Conservation (phyloP, 2,888 invertebrate genomes). For the Melitaea athalia region DNA sequence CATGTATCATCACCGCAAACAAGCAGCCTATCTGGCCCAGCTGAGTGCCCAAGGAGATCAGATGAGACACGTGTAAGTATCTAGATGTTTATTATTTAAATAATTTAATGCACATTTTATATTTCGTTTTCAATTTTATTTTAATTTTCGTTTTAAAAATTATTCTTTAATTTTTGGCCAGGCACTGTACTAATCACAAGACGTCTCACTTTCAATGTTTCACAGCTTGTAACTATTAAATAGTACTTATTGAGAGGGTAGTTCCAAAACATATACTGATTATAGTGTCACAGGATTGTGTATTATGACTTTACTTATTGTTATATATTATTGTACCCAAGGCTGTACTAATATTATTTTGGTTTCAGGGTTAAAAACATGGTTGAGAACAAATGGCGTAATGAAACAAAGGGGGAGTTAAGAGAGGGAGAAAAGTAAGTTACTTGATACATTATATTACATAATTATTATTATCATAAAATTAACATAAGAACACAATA, state of each 20-base stretch:
- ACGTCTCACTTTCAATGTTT: too few relatives aligned
- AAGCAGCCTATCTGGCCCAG: conserved; percentile 76
- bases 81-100: neutral
- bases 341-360: neutral
- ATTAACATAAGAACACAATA: too few relatives aligned
- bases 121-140: conserved; percentile 6
- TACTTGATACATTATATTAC: neutral
- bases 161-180: too few relatives aligned
- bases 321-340: neutral
- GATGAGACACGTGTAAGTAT: conserved; percentile 58
- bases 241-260: too few relatives aligned
- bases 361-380: conserved; percentile 64
- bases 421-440: conserved; percentile 62
- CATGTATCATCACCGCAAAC: conserved; percentile 85
- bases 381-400: conserved; percentile 64
- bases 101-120: conserved; percentile 19
- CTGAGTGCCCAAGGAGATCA: conserved; percentile 62
- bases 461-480: neutral
- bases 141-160: conserved; percentile 36
- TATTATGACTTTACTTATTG: too few relatives aligned
- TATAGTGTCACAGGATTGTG: too few relatives aligned
- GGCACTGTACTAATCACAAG: too few relatives aligned
- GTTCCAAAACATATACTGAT: too few relatives aligned
- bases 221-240: too few relatives aligned
- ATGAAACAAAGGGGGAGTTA: conserved; percentile 53